Percentiles rank a stretch among this genome's conserved stretches.
phyloP scores from a whole-genome alignment of 1,140 invertebrate genomes.

The Listronotus oregonensis region DNA sequence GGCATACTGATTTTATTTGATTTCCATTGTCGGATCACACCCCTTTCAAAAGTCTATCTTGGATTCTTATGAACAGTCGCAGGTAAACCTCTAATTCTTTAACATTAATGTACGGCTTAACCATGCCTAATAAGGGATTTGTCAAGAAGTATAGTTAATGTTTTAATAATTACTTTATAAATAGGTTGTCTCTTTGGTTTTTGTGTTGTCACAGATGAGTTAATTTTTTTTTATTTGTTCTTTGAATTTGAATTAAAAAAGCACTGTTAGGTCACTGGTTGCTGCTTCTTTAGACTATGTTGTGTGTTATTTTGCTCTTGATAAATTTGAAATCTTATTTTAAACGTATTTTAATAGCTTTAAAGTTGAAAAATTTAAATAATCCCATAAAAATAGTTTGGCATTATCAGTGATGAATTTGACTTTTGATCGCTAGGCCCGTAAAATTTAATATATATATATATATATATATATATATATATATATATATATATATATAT shows the following conservation, averaged over 20 bases:
- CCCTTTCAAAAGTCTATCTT: constrained; percentile 19
- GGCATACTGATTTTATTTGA: constrained; percentile 19
- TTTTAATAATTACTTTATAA: constrained; percentile 25
- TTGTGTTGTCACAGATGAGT: constrained; percentile 7
- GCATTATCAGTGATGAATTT: too few relatives aligned
- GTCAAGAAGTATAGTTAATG: constrained; percentile 15
- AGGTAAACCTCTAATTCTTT: constrained; percentile 12
- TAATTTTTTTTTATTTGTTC: not conserved
- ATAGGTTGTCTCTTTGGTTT: constrained; percentile 17
- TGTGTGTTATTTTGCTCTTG: too few relatives aligned
- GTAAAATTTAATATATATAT: too few relatives aligned
- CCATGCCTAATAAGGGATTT: constrained; percentile 22
- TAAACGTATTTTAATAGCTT: too few relatives aligned
- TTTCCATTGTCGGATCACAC: constrained; percentile 21
- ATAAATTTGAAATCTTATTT: too few relatives aligned
- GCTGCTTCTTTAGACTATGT: too few relatives aligned
- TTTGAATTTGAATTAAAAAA: not conserved
- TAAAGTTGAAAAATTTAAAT: too few relatives aligned
- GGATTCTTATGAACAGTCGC: constrained; percentile 3
- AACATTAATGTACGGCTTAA: constrained; percentile 8
- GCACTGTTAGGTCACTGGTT: too few relatives aligned
- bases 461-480: too few relatives aligned
- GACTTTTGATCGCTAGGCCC: too few relatives aligned
- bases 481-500: too few relatives aligned
- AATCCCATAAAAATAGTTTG: too few relatives aligned